Evolutionary conservation across 2,797 vertebrate species (phyloP), one percentile per base, ranked within the genome.

Genomic region (Myoxocephalus aenaeus): DNA sequence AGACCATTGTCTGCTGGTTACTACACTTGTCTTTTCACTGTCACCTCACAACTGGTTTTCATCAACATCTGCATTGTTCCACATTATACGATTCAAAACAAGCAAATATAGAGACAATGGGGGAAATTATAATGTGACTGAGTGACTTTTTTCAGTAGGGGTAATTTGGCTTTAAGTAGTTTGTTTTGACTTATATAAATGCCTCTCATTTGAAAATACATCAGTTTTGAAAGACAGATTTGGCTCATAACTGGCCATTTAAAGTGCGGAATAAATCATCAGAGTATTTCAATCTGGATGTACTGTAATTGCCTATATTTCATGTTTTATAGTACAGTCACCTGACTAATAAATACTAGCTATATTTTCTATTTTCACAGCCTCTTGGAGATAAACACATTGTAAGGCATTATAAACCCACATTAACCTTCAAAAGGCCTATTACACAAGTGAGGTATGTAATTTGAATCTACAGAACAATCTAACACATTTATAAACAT

Each of bases 11-110:
- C 73, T 63, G 22, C 42, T 77, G n/a, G 65, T 68, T 72, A 17
- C 65, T 62, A 27, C 73, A 53, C 65, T 67, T 27, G 50, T 83
- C 75, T 73, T 85, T 82, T 80, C 46, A 61, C 34, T 58, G 75
- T 80, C 76, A 72, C 48, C 71, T 87, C 75, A 73, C 53, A 70
- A 71, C 57, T 62, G 54, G 27, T 82, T 85, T 86, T 77, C 32
- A 78, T 83, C 70, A 81, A 38, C 70, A 69, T 72, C 17, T 51
- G 61, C 54, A 65, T 50, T 68, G 62, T 58, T 75, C 32, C 42
- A 20, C 17, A 57, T 70, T 36, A 58, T 14, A 62, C 36, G 40
- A 70, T 20, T 70, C 8, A 40, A 7, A 50, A 58, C 64, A 40
- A 58, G 56, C 42, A 32, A 64, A 58, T 9, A 40, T 34, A 48